phyloP scores from a whole-genome alignment of 2,797 vertebrate genomes.

The Scyliorhinus canicula region DNA sequence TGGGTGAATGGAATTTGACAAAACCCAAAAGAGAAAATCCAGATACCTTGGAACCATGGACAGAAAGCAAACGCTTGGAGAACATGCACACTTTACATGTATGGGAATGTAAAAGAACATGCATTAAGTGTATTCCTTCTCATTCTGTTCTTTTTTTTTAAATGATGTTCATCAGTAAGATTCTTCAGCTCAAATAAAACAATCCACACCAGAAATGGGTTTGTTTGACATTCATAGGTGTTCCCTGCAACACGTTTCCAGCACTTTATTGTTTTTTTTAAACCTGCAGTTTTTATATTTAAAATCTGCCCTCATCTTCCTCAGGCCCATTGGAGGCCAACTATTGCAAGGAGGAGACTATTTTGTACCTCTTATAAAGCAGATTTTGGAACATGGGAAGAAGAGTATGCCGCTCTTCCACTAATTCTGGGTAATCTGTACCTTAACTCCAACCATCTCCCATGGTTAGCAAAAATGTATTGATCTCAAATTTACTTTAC shows the following conservation, averaged over 20 bases:
- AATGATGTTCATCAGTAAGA: neutral
- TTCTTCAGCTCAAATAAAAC: neutral
- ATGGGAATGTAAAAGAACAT: neutral
- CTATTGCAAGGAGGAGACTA: neutral
- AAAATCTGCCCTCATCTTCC: neutral
- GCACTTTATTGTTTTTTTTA: too few species aligned
- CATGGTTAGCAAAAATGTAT: too few species aligned
- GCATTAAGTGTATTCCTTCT: neutral
- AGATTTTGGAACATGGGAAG: neutral
- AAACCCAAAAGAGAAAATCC: neutral
- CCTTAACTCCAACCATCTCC: too few species aligned
- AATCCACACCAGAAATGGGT: neutral
- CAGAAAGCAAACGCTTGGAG: neutral
- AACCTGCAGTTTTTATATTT: too few species aligned
- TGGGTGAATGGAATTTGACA: neutral
- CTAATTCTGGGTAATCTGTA: too few species aligned
- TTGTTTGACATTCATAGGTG: neutral
- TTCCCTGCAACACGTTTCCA: too few species aligned
- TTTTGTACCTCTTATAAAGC: neutral
- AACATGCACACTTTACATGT: neutral
- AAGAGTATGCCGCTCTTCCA: neutral
- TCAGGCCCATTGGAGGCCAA: neutral
- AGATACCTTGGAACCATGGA: neutral
- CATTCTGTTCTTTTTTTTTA: neutral
- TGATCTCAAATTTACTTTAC: too few species aligned